A percentile compares a stretch with the other conserved stretches of the same genome.
Conservation (phyloP, 2,113 vertebrate species). For the Plotosus lineatus region DNA sequence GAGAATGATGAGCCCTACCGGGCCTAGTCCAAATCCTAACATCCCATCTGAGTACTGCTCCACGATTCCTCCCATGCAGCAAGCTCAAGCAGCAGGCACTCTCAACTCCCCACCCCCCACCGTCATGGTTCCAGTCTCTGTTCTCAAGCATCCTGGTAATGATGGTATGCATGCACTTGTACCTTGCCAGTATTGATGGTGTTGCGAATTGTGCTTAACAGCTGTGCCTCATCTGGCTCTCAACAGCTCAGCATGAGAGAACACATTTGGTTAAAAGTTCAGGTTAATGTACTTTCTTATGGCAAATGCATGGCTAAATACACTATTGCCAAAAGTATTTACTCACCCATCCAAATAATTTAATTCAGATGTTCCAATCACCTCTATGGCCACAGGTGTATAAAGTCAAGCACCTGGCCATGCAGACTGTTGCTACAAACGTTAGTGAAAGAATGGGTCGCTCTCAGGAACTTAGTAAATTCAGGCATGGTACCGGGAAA, state of each 20-base stretch:
- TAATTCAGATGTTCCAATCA: no score
- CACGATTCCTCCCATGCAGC: conserved; percentile 76
- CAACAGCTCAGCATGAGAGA: background rate
- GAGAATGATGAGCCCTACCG: conserved; percentile 94
- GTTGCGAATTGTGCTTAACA: background rate
- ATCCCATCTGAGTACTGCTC: conserved; percentile 78
- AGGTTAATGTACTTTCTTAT: background rate
- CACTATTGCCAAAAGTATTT: no score
- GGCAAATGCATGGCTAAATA: background rate
- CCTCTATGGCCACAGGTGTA: no score
- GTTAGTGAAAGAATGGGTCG: no score
- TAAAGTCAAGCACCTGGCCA: no score
- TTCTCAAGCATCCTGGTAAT: conserved; percentile 82
- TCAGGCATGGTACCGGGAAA: no score
- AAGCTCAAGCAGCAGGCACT: conserved; percentile 73
- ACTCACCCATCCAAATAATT: no score
- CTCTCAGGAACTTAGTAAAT: no score
- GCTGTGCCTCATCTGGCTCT: background rate
- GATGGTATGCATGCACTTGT: conserved; percentile 73
- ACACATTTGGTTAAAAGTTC: background rate
- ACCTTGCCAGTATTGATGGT: background rate
- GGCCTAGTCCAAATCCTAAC: conserved; percentile 78
- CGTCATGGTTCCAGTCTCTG: conserved; percentile 80
- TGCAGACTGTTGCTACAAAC: no score
- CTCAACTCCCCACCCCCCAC: conserved; percentile 80